Base-by-base conservation (phyloP, 2,888 invertebrate genomes). In the Xylocampa areola region DNA sequence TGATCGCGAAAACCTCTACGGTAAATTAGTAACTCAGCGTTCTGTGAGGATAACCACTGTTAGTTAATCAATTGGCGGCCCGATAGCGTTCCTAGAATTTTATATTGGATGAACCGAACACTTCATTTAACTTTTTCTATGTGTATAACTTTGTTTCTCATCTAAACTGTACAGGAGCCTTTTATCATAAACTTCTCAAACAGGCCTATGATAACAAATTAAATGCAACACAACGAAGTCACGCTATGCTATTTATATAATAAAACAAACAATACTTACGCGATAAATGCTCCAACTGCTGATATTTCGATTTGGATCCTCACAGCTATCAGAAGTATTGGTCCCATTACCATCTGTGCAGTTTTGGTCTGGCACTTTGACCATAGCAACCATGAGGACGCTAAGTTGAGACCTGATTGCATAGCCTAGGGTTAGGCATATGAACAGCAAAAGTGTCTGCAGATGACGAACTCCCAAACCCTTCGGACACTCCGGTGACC, bases 351-450 rank as follows among this genome's bases (percentile, higher is more conserved):
- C 47, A n/a, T 39, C 30, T 0, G 11, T 21, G 13, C 68, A 68
- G 10, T 32, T 29, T 13, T 49, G 44, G 1, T 58, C 37, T 4
- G 54, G 52, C 4, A 48, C 25, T 6, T 51, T 60, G 8, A 86
- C 88, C 88, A 91, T 90, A n/a, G 88, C 90, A 0, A 90, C 91
- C 79, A 90, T 80, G 3, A 87, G 80, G 0, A 89, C 87, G 33
- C 88, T 86, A 5, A 89, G 78, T 27, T 86, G 86, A 0, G 85
- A 72, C 29, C 84, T 72, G 55, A 85, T 79, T 0, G 83, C 67
- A 45, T 73, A 85, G 0, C 65, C 85, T 2, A 85, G 74, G 0
- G 85, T 77, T 0, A 91, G 51, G 33, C 85, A 68, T 25, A 85
- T 58, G 64, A 91, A 90, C 0, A 90, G 73, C 0, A 90, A 64